phyloP scores from a whole-genome alignment of 2,888 invertebrate genomes.

The Zygaena filipendulae region DNA sequence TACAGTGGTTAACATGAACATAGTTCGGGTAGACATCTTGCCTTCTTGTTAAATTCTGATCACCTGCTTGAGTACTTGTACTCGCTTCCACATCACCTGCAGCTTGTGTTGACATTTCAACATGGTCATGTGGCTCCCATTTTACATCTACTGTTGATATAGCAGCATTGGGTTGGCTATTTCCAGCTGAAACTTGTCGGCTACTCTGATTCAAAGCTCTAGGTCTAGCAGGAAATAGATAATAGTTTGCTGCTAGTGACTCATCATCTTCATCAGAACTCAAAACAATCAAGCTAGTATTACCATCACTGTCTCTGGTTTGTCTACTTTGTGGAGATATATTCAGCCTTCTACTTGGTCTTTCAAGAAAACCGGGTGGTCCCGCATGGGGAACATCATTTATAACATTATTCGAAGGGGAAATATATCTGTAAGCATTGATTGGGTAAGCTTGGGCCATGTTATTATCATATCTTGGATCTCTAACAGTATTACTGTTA shows the following conservation, averaged over 20 bases:
- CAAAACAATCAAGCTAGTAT: constrained; percentile 49
- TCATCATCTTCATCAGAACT: constrained; percentile 63
- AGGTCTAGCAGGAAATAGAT: background rate
- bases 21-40: too few relatives aligned
- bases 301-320: constrained; percentile 41
- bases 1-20: too few relatives aligned
- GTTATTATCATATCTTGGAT: too few relatives aligned
- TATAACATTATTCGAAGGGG: constrained; percentile 18
- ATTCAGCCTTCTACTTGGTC: constrained; percentile 53
- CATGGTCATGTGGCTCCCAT: constrained; percentile 31
- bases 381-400: too few relatives aligned
- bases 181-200: constrained; percentile 13
- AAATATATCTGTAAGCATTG: constrained; percentile 20
- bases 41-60: too few relatives aligned
- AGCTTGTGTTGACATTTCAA: constrained; percentile 23
- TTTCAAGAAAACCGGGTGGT: too few relatives aligned
- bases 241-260: constrained; percentile 29
- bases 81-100: constrained; percentile 17
- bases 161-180: constrained; percentile 12
- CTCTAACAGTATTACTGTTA: background rate
- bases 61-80: constrained; percentile 12
- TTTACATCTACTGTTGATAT: constrained; percentile 30
- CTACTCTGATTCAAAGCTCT: background rate
- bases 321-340: constrained; percentile 52
- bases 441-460: too few relatives aligned